phyloP scores from a whole-genome alignment of 2,113 vertebrate species.

The Gyps fulvus region DNA sequence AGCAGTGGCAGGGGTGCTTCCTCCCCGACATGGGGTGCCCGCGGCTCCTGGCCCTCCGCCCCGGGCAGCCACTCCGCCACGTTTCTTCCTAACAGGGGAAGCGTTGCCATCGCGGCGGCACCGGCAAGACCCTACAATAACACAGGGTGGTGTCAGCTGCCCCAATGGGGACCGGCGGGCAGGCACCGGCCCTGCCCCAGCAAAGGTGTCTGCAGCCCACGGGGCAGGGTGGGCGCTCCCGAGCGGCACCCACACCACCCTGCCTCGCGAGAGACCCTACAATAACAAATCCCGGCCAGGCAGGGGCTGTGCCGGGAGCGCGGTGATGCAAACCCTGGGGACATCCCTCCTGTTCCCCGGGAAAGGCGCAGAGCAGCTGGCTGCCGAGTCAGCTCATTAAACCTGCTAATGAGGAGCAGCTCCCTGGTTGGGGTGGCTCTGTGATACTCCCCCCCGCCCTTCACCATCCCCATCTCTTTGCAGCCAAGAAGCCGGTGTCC shows the following conservation, averaged over 20 bases:
- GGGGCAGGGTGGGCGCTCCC: not conserved
- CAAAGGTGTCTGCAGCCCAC: not conserved
- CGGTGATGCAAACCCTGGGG: not conserved
- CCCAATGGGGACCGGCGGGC: rapidly evolving
- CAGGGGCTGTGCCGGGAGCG: not conserved
- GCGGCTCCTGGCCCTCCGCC: not conserved
- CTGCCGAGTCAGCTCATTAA: conserved; percentile 4
- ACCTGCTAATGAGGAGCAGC: not conserved
- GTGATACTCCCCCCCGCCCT: not conserved
- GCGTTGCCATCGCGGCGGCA: too few relatives aligned
- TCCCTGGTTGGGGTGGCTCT: not conserved
- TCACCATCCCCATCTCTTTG: not conserved
- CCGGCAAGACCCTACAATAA: not conserved
- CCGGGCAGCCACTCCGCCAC: not conserved
- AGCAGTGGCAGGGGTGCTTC: not conserved
- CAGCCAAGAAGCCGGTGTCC: conserved; percentile 86
- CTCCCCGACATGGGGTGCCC: not conserved
- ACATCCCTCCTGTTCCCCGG: not conserved
- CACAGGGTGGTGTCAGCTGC: not conserved
- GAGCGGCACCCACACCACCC: not conserved
- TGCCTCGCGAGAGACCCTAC: not conserved
- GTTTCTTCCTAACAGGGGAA: too few relatives aligned
- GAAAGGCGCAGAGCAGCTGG: not conserved
- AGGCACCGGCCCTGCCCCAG: not conserved
- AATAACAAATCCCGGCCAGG: not conserved